These are phyloP conservation scores for Charaxes varanes DNA, from an alignment of 1,140 invertebrate genomes.

Conservation along the genomic window DNA sequence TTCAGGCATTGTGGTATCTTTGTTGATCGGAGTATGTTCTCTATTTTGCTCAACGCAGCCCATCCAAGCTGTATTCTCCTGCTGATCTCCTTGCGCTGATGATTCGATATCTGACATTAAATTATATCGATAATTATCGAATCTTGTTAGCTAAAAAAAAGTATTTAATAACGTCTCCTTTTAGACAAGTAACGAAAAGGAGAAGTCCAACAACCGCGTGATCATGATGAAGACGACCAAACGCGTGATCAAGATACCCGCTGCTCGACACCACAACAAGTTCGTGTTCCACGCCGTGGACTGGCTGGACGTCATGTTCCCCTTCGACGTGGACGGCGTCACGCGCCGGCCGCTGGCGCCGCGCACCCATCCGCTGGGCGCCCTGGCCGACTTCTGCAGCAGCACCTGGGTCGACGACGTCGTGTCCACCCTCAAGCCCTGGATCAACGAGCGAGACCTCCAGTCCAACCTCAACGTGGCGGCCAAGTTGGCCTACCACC, in stretches of 20 bases:
- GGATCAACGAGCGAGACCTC: slow-evolving; percentile 45
- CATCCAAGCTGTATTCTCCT: no score
- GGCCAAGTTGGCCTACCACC: slow-evolving; percentile 54
- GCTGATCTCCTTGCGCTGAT: no score
- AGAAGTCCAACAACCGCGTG: slow-evolving; percentile 42
- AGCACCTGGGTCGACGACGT: slow-evolving; percentile 58
- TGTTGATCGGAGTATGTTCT: no score
- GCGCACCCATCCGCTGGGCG: slow-evolving; percentile 35
- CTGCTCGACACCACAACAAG: slow-evolving; percentile 44
- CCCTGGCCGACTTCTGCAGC: slow-evolving; percentile 48
- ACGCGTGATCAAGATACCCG: slow-evolving; percentile 62
- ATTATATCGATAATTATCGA: no score
- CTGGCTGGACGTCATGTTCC: slow-evolving; percentile 53
- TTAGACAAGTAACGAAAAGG: slow-evolving; percentile 40
- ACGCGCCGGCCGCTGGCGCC: slow-evolving; percentile 45
- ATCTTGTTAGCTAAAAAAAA: slow-evolving; percentile 1
- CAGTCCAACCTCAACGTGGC: slow-evolving; percentile 46
- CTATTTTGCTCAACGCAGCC: no score
- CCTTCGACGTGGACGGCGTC: slow-evolving; percentile 42
- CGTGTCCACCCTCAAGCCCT: slow-evolving; percentile 44
- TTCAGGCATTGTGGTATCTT: no score
- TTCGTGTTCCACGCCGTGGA: slow-evolving; percentile 56
- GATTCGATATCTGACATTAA: no score
- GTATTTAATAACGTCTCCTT: slow-evolving; percentile 14
- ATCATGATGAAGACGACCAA: slow-evolving; percentile 70